Evolutionary conservation across 2,797 vertebrate species (phyloP).

Genomic region (Syngnathus acus): DNA sequence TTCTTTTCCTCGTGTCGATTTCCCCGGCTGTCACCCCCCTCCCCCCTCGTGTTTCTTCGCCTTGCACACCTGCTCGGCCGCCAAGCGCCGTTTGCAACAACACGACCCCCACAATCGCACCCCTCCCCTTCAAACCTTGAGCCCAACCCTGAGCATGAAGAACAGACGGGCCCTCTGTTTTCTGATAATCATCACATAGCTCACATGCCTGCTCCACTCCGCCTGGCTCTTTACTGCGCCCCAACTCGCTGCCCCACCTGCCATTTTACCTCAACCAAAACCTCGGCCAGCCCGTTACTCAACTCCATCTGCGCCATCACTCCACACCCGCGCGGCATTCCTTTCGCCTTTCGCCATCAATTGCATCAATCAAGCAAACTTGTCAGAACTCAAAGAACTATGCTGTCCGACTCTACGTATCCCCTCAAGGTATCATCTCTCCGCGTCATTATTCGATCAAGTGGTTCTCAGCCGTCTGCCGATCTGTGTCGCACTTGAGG

Average conservation of each 20-base stretch:
- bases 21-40: constrained; percentile 9
- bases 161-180: constrained; percentile 71
- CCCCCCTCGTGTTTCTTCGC: constrained; percentile 10
- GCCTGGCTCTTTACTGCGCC: constrained; percentile 28
- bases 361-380: constrained; percentile 16
- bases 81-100: constrained; percentile 33
- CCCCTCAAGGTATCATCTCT: constrained; percentile 35
- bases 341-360: constrained; percentile 40
- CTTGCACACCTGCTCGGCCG: constrained; percentile 68
- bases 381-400: constrained; percentile 27
- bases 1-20: constrained; percentile 21
- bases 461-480: constrained; percentile 50
- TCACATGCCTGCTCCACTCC: constrained; percentile 62
- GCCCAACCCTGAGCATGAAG: constrained; percentile 35
- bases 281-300: constrained; percentile 8
- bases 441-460: constrained; percentile 58
- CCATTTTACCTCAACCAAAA: constrained; percentile 47
- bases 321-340: constrained; percentile 41
- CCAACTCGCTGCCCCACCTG: constrained; percentile 36
- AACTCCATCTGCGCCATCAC: constrained; percentile 56
- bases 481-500: constrained; percentile 53
- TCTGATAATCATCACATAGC: constrained; percentile 73
- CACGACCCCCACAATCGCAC: constrained; percentile 4
- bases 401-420: constrained; percentile 33
- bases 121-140: constrained; percentile 29